Evolutionary conservation across 2,888 invertebrate species (phyloP).

Genomic region (Lathronympha strigana): DNA sequence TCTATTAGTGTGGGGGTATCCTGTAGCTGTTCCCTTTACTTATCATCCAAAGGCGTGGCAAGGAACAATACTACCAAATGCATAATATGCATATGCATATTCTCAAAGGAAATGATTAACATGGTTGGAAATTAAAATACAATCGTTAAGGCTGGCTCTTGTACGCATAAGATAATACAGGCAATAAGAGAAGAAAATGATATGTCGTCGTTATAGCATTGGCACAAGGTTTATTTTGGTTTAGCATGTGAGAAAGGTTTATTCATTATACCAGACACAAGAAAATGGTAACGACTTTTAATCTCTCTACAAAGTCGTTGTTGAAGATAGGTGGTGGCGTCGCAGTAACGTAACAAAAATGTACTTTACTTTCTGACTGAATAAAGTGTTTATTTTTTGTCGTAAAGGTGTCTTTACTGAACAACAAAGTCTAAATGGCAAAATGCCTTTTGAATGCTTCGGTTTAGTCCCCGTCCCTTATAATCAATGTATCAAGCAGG

Average conservation of each 20-base stretch:
- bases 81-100: slow-evolving; percentile 34
- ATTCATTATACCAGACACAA: neutral
- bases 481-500: too few species aligned
- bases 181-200: neutral
- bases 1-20: too few species aligned
- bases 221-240: slow-evolving; percentile 2
- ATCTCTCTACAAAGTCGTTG: neutral
- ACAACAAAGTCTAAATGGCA: too few species aligned
- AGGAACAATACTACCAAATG: slow-evolving; percentile 15
- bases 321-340: too few species aligned
- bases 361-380: too few species aligned
- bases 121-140: slow-evolving; percentile 50
- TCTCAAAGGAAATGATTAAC: slow-evolving; percentile 35
- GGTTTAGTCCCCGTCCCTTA: too few species aligned
- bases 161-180: slow-evolving; percentile 14
- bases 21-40: neutral
- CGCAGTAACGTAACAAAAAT: too few species aligned
- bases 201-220: slow-evolving; percentile 19
- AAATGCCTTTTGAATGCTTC: too few species aligned
- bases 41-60: neutral
- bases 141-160: slow-evolving; percentile 43
- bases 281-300: neutral
- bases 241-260: slow-evolving; percentile 1
- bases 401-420: too few species aligned
- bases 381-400: too few species aligned